Evolutionary conservation across 2,113 vertebrate genomes (phyloP).

Genomic region (Hemiscyllium ocellatum): DNA sequence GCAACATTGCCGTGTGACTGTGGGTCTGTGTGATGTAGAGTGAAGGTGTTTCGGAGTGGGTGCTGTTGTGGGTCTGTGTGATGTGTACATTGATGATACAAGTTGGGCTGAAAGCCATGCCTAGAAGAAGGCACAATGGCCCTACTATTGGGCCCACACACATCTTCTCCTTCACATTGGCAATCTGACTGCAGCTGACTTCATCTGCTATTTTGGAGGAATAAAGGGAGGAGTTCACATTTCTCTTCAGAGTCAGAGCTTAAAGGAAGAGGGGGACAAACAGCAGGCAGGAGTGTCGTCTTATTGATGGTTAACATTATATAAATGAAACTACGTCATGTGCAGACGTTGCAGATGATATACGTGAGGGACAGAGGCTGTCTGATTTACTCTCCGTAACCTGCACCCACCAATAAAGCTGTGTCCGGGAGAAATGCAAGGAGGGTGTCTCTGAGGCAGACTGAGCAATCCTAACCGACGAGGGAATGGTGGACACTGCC

Average conservation of each 20-base stretch:
- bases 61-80: not conserved
- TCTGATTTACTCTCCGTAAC: not conserved
- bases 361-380: not conserved
- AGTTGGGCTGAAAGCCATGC: not conserved
- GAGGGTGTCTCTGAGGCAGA: not conserved
- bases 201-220: not conserved
- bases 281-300: not conserved
- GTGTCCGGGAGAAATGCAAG: not conserved
- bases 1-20: not conserved
- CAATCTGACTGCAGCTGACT: not conserved
- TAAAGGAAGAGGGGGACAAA: not conserved
- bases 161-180: not conserved
- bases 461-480: too few relatives aligned
- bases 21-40: not conserved
- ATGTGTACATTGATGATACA: not conserved
- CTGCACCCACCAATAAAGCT: not conserved
- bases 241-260: not conserved
- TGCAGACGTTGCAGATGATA: not conserved
- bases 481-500: not conserved
- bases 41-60: not conserved
- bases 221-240: not conserved
- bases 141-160: constrained; percentile 19
- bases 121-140: constrained; percentile 9
- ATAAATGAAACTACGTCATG: not conserved
- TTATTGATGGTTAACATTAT: not conserved